These are phyloP conservation scores for Beaufortia kweichowensis DNA, from an alignment of 2,113 vertebrate genomes.

Conservation along the genomic window DNA sequence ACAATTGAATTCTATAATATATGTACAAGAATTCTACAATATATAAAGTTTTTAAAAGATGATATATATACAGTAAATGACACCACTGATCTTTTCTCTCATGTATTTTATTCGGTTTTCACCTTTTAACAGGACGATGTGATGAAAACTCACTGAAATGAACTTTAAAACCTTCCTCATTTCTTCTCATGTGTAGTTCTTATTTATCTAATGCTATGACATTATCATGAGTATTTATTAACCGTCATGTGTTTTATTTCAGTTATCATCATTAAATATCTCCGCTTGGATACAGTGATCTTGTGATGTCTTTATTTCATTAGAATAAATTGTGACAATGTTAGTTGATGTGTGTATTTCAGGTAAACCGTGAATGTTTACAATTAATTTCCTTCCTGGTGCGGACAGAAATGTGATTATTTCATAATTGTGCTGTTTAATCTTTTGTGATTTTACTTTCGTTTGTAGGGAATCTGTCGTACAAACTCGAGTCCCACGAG, in stretches of 20 bases:
- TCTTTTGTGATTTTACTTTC: constrained; percentile 61
- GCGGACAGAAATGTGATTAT: background rate
- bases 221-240: constrained; percentile 22
- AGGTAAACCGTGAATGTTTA: too few species aligned
- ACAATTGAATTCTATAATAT: constrained; percentile 66
- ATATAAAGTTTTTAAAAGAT: constrained; percentile 72
- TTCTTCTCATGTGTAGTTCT: too few species aligned
- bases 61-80: background rate
- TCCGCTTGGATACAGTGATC: constrained; percentile 1
- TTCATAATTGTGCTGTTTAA: background rate
- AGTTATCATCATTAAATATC: constrained; percentile 21
- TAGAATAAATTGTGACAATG: background rate
- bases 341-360: background rate
- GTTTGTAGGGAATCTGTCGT: constrained; percentile 49
- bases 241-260: constrained; percentile 12
- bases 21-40: constrained; percentile 54
- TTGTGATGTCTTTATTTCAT: background rate
- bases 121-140: too few species aligned
- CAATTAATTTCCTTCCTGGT: too few species aligned
- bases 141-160: background rate
- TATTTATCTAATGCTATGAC: background rate
- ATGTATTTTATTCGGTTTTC: constrained; percentile 5
- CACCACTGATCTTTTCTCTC: constrained; percentile 12
- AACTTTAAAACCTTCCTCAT: background rate
- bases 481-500: constrained; percentile 48